Conservation (phyloP, 2,888 invertebrate genomes). For the Microdon myrmicae region DNA sequence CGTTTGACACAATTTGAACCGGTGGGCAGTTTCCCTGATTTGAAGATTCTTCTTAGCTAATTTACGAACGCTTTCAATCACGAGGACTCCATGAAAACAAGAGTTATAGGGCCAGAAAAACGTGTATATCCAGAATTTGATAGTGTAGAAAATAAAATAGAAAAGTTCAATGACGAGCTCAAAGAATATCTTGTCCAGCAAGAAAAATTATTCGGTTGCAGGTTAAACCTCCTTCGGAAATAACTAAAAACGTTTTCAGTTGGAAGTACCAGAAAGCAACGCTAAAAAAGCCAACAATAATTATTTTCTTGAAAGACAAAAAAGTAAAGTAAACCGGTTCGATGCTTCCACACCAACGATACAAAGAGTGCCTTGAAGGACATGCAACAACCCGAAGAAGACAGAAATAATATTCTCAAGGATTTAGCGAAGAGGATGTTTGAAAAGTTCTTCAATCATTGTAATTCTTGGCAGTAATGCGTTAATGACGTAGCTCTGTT, state of each 20-base stretch:
- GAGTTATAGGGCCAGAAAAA: slow-evolving; percentile 85
- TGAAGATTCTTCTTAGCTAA: slow-evolving; percentile 69
- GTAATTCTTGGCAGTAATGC: slow-evolving; percentile 82
- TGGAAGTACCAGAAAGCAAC: slow-evolving; percentile 87
- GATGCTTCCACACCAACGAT: slow-evolving; percentile 82
- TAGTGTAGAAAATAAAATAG: slow-evolving; percentile 73
- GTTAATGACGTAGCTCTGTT: slow-evolving; percentile 82
- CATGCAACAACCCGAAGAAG: slow-evolving; percentile 84
- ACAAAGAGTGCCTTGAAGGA: slow-evolving; percentile 80
- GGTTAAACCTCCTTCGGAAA: slow-evolving; percentile 82
- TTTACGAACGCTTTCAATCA: slow-evolving; percentile 88
- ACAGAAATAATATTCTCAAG: slow-evolving; percentile 78
- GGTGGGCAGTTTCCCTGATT: slow-evolving; percentile 79
- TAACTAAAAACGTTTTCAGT: slow-evolving; percentile 91
- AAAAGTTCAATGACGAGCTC: slow-evolving; percentile 75
- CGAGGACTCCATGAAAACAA: slow-evolving; percentile 83
- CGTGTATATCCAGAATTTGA: slow-evolving; percentile 92
- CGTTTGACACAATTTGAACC: slow-evolving; percentile 71
- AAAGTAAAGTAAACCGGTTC: slow-evolving; percentile 81
- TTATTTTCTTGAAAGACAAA: slow-evolving; percentile 84
- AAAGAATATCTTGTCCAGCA: slow-evolving; percentile 81
- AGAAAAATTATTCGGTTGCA: slow-evolving; percentile 78
- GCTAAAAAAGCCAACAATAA: slow-evolving; percentile 75
- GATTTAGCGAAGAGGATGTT: slow-evolving; percentile 86
- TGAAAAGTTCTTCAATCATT: slow-evolving; percentile 82